Conservation (phyloP, 2,888 invertebrate genomes). For the Sialis fuliginosa region DNA sequence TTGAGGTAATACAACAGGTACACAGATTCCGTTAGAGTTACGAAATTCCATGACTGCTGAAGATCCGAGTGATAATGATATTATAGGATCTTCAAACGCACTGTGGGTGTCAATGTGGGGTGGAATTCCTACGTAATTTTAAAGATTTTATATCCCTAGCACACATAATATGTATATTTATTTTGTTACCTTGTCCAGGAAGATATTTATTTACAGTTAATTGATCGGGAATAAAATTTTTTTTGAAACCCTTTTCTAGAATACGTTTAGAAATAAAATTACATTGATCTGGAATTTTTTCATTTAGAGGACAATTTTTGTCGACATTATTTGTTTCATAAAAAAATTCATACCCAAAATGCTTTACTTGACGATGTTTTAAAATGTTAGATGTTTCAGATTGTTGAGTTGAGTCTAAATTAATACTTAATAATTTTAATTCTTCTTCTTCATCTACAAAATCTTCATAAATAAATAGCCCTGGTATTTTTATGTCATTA, state of each 20-base stretch:
- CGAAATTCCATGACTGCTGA: conserved; percentile 81
- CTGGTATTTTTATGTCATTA: conserved; percentile 35
- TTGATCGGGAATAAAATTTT: conserved; percentile 49
- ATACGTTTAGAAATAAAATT: conserved; percentile 43
- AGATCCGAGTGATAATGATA: conserved; percentile 72
- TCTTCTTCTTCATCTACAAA: conserved; percentile 61
- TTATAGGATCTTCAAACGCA: conserved; percentile 74
- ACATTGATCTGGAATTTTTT: conserved; percentile 54
- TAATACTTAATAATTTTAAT: conserved; percentile 32
- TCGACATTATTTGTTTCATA: conserved; percentile 80
- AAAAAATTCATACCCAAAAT: conserved; percentile 82
- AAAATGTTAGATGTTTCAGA: conserved; percentile 25
- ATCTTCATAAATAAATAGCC: conserved; percentile 48
- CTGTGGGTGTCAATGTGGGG: conserved; percentile 91
- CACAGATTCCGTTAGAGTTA: conserved; percentile 34
- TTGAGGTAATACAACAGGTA: conserved; percentile 45
- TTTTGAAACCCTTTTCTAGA: conserved; percentile 19
- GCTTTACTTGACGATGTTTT: conserved; percentile 73
- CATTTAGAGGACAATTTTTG: conserved; percentile 40
- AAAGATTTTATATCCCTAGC: background rate
- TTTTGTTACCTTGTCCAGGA: conserved; percentile 68
- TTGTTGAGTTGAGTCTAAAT: conserved; percentile 30
- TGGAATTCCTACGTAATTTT: conserved; percentile 58
- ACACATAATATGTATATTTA: conserved; percentile 1
- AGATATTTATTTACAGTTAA: conserved; percentile 69